Percentiles rank a stretch among this genome's conserved stretches.
These are phyloP conservation scores for Macrotrachela quadricornifera DNA, from an alignment of 1,140 invertebrate species.

Conservation along the genomic window DNA sequence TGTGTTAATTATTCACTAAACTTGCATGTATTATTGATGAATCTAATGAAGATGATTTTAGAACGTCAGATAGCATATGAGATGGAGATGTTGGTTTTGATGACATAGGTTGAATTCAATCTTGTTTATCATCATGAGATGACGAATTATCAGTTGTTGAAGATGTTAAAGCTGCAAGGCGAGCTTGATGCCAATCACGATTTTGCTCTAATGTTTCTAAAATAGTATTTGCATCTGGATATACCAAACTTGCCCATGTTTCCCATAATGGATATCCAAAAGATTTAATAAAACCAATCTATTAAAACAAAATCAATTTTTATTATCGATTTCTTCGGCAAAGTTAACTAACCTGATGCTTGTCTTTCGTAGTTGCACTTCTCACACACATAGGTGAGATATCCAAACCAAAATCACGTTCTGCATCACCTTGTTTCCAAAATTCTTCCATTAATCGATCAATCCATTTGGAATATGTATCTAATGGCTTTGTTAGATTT, in stretches of 20 bases:
- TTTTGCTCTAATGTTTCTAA: conserved; percentile 92
- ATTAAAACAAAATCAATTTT: too few species aligned
- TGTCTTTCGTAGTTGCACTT: conserved; percentile 81
- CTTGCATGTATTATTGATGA: too few species aligned
- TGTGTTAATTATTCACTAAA: too few species aligned
- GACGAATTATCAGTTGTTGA: too few species aligned
- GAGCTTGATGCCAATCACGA: conserved; percentile 88
- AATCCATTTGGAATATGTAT: conserved; percentile 76
- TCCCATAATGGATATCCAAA: conserved; percentile 95
- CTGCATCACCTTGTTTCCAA: conserved; percentile 53
- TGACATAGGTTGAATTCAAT: too few species aligned
- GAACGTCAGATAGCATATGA: too few species aligned
- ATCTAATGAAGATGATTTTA: too few species aligned
- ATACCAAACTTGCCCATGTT: conserved; percentile 94
- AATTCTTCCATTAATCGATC: conserved; percentile 84
- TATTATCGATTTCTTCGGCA: too few species aligned
- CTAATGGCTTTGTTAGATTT: conserved; percentile 91
- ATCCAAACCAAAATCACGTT: conserved; percentile 45
- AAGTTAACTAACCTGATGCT: too few species aligned
- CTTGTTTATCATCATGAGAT: too few species aligned
- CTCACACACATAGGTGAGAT: conserved; percentile 94
- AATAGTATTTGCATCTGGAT: conserved; percentile 91
- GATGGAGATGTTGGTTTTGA: too few species aligned
- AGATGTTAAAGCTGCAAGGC: too few species aligned
- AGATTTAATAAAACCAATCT: conserved; percentile 97